A percentile compares a stretch with the other conserved stretches of the same genome.
phyloP scores from a whole-genome alignment of 2,888 invertebrate genomes.

The Sinelater perroti region DNA sequence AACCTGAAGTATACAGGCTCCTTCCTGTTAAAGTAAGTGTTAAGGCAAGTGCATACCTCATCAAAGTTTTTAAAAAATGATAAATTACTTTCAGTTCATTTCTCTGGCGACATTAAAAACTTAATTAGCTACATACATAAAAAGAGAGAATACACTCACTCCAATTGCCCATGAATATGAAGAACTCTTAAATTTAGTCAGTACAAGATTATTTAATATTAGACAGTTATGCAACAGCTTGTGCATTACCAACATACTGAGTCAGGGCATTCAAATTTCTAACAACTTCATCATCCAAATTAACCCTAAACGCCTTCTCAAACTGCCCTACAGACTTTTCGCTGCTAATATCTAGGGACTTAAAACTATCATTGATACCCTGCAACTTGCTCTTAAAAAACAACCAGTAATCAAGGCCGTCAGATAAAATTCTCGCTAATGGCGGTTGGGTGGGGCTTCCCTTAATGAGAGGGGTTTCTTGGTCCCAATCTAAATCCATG shows the following conservation, averaged over 20 bases:
- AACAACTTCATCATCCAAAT: constrained; percentile 46
- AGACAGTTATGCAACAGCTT: constrained; percentile 42
- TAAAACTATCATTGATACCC: constrained; percentile 48
- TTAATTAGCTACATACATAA: no score
- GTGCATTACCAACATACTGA: constrained; percentile 54
- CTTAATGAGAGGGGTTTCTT: constrained; percentile 45
- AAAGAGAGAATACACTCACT: no score
- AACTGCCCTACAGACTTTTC: constrained; percentile 47
- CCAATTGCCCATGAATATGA: no score
- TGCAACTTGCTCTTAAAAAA: constrained; percentile 48
- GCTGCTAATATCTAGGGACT: constrained; percentile 47
- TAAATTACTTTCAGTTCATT: no score
- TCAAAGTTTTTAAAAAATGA: no score
- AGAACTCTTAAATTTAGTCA: no score
- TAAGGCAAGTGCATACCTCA: no score
- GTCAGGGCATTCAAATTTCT: constrained; percentile 51
- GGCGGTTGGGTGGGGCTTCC: constrained; percentile 56
- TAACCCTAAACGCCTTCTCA: constrained; percentile 49
- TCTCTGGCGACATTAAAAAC: no score
- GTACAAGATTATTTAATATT: no score
- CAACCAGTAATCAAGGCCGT: constrained; percentile 49
- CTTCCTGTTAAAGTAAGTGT: no score
- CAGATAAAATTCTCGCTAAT: constrained; percentile 50
- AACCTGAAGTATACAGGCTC: no score
- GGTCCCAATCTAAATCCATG: constrained; percentile 52